Conservation (phyloP, 2,888 invertebrate genomes). For the Frankliniella intonsa region DNA sequence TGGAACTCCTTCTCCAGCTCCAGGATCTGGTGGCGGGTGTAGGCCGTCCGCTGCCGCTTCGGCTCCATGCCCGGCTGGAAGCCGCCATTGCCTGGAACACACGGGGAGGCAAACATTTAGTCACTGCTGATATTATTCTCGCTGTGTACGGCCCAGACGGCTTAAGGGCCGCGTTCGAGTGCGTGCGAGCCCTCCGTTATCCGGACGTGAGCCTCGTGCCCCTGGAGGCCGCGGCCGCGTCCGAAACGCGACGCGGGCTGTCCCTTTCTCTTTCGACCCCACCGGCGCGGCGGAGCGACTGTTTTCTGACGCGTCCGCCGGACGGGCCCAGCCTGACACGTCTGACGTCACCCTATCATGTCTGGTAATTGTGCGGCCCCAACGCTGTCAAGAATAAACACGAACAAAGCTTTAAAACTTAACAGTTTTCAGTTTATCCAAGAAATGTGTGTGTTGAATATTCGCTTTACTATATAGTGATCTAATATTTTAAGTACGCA, state of each 20-base stretch:
- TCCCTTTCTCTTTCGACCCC: not conserved
- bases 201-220: no score
- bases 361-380: not conserved
- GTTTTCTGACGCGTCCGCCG: not conserved
- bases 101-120: not conserved
- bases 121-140: no score
- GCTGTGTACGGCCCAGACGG: no score
- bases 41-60: conserved; percentile 92
- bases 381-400: not conserved
- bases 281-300: not conserved
- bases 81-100: conserved; percentile 21
- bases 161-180: no score
- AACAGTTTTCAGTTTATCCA: no score
- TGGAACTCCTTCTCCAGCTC: conserved; percentile 98
- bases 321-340: not conserved
- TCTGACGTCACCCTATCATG: not conserved
- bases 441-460: no score
- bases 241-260: not conserved
- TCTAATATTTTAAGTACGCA: no score
- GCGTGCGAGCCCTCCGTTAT: no score
- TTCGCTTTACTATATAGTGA: no score
- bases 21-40: conserved; percentile 95
- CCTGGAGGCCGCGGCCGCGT: not conserved
- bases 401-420: no score
- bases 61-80: conserved; percentile 69